These are phyloP conservation scores for Cololabis saira DNA, from an alignment of 2,113 vertebrate species.

Conservation along the genomic window DNA sequence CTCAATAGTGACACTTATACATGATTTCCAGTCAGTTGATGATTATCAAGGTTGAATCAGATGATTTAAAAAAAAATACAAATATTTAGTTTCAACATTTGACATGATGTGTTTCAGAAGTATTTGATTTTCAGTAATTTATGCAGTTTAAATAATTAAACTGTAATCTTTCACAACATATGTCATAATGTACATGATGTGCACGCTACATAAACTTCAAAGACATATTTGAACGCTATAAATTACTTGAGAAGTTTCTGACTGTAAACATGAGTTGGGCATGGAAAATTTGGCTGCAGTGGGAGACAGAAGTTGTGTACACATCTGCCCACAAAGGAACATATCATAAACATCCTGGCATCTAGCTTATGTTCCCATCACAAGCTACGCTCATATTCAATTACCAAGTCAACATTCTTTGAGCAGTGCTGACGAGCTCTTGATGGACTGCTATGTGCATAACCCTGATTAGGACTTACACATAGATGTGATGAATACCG, in stretches of 20 bases:
- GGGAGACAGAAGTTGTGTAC: slow-evolving; percentile 67
- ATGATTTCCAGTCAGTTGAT: too few species aligned
- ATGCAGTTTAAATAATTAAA: not conserved
- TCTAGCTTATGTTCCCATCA: slow-evolving; percentile 71
- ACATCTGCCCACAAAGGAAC: slow-evolving; percentile 68
- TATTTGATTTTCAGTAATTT: too few species aligned
- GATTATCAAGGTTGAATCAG: too few species aligned
- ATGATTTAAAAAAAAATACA: too few species aligned
- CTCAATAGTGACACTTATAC: too few species aligned
- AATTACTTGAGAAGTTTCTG: slow-evolving; percentile 41
- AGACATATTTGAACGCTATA: slow-evolving; percentile 27
- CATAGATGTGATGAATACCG: slow-evolving; percentile 53
- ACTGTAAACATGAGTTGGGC: slow-evolving; percentile 38
- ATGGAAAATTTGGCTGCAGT: slow-evolving; percentile 59
- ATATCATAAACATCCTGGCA: slow-evolving; percentile 74
- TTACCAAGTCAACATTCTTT: slow-evolving; percentile 67
- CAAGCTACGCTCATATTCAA: slow-evolving; percentile 65
- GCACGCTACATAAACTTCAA: slow-evolving; percentile 30
- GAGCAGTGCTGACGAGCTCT: slow-evolving; percentile 53
- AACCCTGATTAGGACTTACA: slow-evolving; percentile 62
- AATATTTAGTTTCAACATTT: too few species aligned
- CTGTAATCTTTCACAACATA: slow-evolving; percentile 15
- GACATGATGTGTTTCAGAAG: too few species aligned
- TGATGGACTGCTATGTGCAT: slow-evolving; percentile 65
- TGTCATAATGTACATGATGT: slow-evolving; percentile 12